phyloP scores from a whole-genome alignment of 2,797 vertebrate species.

The Dendrocincla fuliginosa region DNA sequence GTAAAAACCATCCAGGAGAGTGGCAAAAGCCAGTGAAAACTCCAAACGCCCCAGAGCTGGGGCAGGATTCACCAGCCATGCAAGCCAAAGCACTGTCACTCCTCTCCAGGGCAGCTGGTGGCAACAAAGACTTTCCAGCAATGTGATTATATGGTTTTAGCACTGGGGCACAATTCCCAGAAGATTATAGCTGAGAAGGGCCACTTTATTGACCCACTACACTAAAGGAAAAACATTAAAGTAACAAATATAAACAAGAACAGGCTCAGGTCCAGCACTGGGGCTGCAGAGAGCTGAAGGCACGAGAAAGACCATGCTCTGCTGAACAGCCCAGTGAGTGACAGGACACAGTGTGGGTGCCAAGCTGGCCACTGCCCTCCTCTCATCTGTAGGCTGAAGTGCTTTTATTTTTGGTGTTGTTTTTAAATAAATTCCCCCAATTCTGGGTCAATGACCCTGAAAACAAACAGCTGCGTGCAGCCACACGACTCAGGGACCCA shows the following conservation, averaged over 20 bases:
- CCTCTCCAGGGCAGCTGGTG: neutral
- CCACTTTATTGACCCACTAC: neutral
- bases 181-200: neutral
- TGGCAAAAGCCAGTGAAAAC: neutral
- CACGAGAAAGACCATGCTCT: neutral
- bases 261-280: neutral
- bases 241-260: neutral
- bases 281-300: neutral
- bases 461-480: neutral
- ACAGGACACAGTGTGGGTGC: neutral
- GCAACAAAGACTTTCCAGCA: neutral
- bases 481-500: neutral
- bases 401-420: neutral
- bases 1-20: neutral
- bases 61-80: neutral
- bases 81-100: neutral
- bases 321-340: neutral
- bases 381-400: neutral
- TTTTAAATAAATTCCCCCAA: neutral
- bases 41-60: rapidly evolving
- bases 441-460: neutral
- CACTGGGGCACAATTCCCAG: neutral
- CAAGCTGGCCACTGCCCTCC: neutral
- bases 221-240: neutral
- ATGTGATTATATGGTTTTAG: neutral